Percentiles rank a stretch among this genome's conserved stretches.
Conservation (phyloP, 2,888 invertebrate genomes). For the Sclerodermus sp. region DNA sequence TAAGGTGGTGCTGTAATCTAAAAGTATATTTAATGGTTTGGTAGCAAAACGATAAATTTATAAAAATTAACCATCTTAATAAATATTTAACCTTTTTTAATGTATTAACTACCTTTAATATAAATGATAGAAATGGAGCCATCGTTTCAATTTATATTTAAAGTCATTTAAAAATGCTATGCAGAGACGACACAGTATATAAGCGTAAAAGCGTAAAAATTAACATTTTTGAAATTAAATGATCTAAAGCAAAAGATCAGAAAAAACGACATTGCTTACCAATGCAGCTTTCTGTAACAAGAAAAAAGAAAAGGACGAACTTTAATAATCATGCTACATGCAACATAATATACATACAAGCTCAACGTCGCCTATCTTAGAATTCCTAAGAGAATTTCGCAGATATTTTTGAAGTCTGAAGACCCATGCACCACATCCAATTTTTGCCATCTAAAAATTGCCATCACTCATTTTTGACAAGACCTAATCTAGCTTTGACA, state of each 20-base stretch:
- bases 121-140: too few species aligned
- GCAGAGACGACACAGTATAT: too few species aligned
- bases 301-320: constrained; percentile 27
- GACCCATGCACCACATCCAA: constrained; percentile 56
- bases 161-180: too few species aligned
- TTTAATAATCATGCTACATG: constrained; percentile 50
- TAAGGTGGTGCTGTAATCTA: too few species aligned
- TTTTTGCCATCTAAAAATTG: constrained; percentile 55
- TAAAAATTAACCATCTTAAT: too few species aligned
- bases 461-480: constrained; percentile 7
- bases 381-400: constrained; percentile 53
- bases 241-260: not conserved
- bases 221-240: not conserved
- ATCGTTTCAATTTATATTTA: too few species aligned
- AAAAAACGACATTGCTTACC: constrained; percentile 47
- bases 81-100: too few species aligned
- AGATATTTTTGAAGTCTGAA: constrained; percentile 52
- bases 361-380: constrained; percentile 56
- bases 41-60: too few species aligned
- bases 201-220: not conserved
- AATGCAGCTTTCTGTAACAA: constrained; percentile 54
- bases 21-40: too few species aligned
- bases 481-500: not conserved
- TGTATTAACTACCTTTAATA: too few species aligned
- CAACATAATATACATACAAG: constrained; percentile 54